Evolutionary conservation across 1,140 invertebrate genomes (phyloP).

Genomic region (Ylistrum balloti): DNA sequence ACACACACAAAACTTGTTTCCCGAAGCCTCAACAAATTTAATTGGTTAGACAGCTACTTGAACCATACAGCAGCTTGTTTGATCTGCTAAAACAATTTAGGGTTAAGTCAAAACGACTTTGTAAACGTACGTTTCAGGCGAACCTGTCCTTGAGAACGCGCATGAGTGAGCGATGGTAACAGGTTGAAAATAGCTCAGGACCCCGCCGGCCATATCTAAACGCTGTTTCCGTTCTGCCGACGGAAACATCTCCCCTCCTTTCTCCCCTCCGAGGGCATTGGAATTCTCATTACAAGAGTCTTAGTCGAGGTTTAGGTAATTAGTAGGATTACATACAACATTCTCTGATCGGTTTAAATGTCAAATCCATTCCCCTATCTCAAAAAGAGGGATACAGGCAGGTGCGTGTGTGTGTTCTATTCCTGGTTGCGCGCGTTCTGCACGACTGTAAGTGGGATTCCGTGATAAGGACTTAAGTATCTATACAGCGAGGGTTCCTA

Average conservation of each 20-base stretch:
- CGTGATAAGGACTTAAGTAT: neutral
- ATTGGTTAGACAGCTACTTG: neutral
- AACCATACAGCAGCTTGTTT: neutral
- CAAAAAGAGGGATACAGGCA: conserved; percentile 17
- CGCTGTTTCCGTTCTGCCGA: neutral
- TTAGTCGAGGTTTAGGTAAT: neutral
- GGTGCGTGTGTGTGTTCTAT: neutral
- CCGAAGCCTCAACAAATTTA: neutral
- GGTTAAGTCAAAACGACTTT: conserved; percentile 15
- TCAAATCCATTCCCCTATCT: conserved; percentile 26
- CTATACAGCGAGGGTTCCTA: neutral
- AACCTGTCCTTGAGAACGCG: neutral
- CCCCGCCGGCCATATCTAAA: neutral
- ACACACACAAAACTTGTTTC: neutral
- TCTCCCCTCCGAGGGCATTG: neutral
- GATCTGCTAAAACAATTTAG: neutral
- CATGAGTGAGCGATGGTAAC: neutral
- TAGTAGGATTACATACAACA: conserved; percentile 25
- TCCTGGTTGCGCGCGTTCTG: neutral
- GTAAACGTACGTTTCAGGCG: neutral
- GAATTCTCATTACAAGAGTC: conserved; percentile 6
- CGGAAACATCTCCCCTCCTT: neutral
- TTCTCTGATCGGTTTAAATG: neutral
- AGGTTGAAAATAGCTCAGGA: neutral
- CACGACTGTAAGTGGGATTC: neutral